Conservation (phyloP, 2,888 invertebrate genomes). For the Marronus borbonicus region DNA sequence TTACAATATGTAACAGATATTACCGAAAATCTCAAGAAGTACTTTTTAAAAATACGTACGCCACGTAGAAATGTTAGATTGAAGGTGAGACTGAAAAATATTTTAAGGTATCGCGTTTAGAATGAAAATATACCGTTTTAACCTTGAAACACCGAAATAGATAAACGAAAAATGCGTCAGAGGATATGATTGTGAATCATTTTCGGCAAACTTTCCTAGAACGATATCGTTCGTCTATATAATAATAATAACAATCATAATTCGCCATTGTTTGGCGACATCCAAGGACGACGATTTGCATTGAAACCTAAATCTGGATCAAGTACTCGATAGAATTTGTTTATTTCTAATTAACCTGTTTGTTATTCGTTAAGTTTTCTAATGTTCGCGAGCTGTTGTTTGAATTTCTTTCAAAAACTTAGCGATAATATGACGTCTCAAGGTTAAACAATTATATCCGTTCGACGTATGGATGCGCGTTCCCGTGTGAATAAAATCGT, state of each 20-base stretch:
- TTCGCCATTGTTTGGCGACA: slow-evolving; percentile 4
- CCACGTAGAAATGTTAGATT: slow-evolving; percentile 4
- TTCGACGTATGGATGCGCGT: no score
- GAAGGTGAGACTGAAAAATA: slow-evolving; percentile 18
- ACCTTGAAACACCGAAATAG: slow-evolving; percentile 36
- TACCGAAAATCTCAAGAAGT: no score
- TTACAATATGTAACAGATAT: no score
- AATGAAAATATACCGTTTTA: slow-evolving; percentile 16
- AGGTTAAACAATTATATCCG: no score
- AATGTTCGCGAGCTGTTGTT: no score
- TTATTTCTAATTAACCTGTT: neutral
- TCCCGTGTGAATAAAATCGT: no score
- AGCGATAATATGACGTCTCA: no score
- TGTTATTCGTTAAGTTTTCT: no score
- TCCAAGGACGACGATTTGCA: slow-evolving; percentile 32
- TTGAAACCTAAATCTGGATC: slow-evolving; percentile 32
- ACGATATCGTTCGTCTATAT: slow-evolving; percentile 22
- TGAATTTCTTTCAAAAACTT: no score
- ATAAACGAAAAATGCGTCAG: slow-evolving; percentile 35
- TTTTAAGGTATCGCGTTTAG: slow-evolving; percentile 21
- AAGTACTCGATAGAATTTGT: neutral
- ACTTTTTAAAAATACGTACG: neutral
- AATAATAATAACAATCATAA: slow-evolving; percentile 11
- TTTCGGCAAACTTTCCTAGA: slow-evolving; percentile 29
- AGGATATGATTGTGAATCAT: slow-evolving; percentile 41